A percentile compares a stretch with the other conserved stretches of the same genome.
phyloP scores from a whole-genome alignment of 2,113 vertebrate genomes.

The Stomatorhinus ivindoensis region DNA sequence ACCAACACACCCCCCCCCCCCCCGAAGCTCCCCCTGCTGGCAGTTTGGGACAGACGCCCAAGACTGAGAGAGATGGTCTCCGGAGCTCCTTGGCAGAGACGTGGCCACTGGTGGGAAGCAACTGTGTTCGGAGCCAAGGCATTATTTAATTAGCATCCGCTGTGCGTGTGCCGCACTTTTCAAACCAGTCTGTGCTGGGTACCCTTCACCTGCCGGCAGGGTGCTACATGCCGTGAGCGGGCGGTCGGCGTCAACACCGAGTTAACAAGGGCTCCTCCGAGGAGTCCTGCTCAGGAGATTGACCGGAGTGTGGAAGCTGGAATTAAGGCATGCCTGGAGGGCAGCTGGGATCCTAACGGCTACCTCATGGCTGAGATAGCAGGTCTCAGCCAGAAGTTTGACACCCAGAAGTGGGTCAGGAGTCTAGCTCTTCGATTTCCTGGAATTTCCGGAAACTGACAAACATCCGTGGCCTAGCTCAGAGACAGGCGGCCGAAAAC shows the following conservation, averaged over 20 bases:
- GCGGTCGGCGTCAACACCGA: not conserved
- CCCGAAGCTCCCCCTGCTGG: not conserved
- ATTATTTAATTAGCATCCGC: conserved; percentile 6
- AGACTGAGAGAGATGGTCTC: not conserved
- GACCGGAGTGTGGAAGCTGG: not conserved
- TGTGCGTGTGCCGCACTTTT: not conserved
- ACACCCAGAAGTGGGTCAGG: not conserved
- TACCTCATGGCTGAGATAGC: not conserved
- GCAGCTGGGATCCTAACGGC: not conserved
- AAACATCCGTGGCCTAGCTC: not conserved
- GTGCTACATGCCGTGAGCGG: not conserved
- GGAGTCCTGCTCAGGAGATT: not conserved
- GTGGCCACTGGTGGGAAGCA: not conserved
- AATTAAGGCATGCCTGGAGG: not conserved
- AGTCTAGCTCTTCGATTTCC: not conserved
- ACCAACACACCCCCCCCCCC: not conserved
- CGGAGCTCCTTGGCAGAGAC: not conserved
- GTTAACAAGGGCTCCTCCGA: not conserved
- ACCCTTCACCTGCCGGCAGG: not conserved
- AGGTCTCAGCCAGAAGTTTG: not conserved
- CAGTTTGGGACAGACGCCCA: not conserved
- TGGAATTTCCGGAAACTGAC: not conserved
- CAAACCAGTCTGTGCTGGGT: not conserved
- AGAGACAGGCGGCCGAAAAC: not conserved
- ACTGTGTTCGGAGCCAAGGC: not conserved